Base-by-base conservation (phyloP, 2,797 vertebrate species). In the Rallus crepitans region DNA sequence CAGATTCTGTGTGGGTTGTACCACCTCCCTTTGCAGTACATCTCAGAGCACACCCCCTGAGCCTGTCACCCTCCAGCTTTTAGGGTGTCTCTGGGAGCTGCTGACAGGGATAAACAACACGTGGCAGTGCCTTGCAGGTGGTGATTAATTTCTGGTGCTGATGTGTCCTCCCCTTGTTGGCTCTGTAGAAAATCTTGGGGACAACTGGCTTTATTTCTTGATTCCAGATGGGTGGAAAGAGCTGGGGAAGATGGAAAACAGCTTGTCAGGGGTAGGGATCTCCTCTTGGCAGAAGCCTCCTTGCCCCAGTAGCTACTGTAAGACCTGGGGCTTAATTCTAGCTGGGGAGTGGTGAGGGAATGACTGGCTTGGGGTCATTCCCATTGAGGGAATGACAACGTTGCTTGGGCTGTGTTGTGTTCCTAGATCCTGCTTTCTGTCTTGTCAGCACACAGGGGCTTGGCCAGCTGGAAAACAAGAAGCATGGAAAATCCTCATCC, bases 401-500 rank as follows among this genome's bases (percentile, higher is more conserved):
- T 68, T 68, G 71, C 81, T 69, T 0, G 1, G 83, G 35, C 82
- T n/a, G 69, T 6, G 11, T n/a, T 60, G 35, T 84, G 78, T 64
- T 89, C 76, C 50, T 71, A 5, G 48, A 10, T 69, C 48, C 28
- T 4, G 15, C 59, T 59, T 21, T 31, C 48, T 16, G 19, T 11
- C 27, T n/a, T 90, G 82, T 66, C 83, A 90, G 28, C 87, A 57
- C 92, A 56, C 77, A 2, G 1, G 64, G 86, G 14, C 72, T 77
- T 63, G 75, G 90, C 90, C 93, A 92, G 86, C 93, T 90, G 95
- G 93, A 40, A 61, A 89, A 12, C 45, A 28, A 80, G 80, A 64
- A 84, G 27, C 65, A 18, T 50, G 31, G 9, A 3, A 93, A 76
- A 57, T 63, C 39, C 64, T 80, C 35, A 4, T 57, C 60, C 65